Evolutionary conservation across 1,140 invertebrate genomes (phyloP), one percentile per base, ranked within the genome.

Genomic region (Oryctes rhinoceros): DNA sequence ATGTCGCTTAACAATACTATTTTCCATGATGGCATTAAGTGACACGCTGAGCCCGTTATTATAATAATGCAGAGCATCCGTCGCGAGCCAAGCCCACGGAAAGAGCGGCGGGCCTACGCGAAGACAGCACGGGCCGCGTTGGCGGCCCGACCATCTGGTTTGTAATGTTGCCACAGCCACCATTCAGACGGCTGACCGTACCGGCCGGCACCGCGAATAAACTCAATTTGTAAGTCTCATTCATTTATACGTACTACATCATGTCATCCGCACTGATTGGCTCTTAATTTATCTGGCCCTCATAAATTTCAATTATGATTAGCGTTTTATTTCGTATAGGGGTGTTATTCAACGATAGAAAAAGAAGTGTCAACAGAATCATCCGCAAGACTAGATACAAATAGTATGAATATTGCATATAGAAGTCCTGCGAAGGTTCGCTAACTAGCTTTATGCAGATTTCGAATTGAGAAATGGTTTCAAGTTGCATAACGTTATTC

Each of bases 11-110:
- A 76, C 75, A 76, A 78, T 81, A 80, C 81, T 80, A 81, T 81
- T 81, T 81, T 81, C 81, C 81, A 78, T 79, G 53, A 59, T 71
- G 77, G 79, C 81, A 80, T 80, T 80, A 81, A 81, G 81, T 81
- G 81, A 80, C 81, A 80, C 79, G 81, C 81, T 81, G 81, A 78
- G 79, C 81, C 81, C 79, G 81, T 82, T 76, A 82, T 82, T 82
- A 82, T 81, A 82, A 82, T 82, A 82, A 82, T 82, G 81, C 81
- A 80, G 81, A 81, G 81, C 81, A 82, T 82, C 81, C 81, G 81
- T 82, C 81, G 81, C 81, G 81, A 82, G 81, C 81, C 81, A 78
- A 80, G 81, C 81, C 81, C 81, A 82, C 81, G 81, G 81, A 82
- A 82, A 82, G 76, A 59, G 62, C 79, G 47, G 48, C 18, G 80